phyloP scores from a whole-genome alignment of 2,888 invertebrate genomes.

The Ceramica pisi region DNA sequence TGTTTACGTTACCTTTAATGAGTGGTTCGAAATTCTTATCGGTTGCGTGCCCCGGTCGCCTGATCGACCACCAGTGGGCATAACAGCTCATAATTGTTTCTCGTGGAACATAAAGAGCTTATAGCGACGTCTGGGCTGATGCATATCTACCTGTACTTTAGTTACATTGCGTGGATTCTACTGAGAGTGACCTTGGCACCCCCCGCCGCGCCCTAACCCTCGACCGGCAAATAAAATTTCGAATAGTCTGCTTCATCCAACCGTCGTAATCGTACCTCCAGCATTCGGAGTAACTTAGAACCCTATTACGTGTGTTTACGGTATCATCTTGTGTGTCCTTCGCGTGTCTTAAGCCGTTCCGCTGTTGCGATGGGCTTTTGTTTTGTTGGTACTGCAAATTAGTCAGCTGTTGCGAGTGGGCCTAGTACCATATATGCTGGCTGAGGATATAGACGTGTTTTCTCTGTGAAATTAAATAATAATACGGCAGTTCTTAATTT shows the following conservation, averaged over 20 bases:
- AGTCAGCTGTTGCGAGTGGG: slow-evolving; percentile 86
- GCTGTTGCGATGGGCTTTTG: slow-evolving; percentile 73
- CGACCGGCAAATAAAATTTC: slow-evolving; percentile 83
- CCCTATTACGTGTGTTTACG: slow-evolving; percentile 75
- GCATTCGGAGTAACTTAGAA: slow-evolving; percentile 66
- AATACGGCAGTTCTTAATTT: slow-evolving; percentile 12
- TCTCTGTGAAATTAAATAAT: slow-evolving; percentile 28
- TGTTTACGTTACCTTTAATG: slow-evolving; percentile 81
- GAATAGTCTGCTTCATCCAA: slow-evolving; percentile 85
- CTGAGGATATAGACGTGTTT: slow-evolving; percentile 79
- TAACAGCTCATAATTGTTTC: slow-evolving; percentile 82
- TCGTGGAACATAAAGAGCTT: slow-evolving; percentile 79
- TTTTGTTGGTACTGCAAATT: slow-evolving; percentile 87
- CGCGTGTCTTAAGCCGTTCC: slow-evolving; percentile 70
- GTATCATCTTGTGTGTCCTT: slow-evolving; percentile 73
- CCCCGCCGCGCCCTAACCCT: slow-evolving; percentile 75
- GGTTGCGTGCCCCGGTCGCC: slow-evolving; percentile 78
- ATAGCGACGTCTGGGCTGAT: slow-evolving; percentile 77
- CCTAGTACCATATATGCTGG: slow-evolving; percentile 82
- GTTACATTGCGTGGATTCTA: slow-evolving; percentile 86
- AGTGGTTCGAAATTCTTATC: slow-evolving; percentile 84
- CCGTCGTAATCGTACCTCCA: slow-evolving; percentile 83
- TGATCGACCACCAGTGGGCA: slow-evolving; percentile 75
- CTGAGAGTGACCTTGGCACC: slow-evolving; percentile 87
- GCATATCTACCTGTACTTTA: slow-evolving; percentile 80